Conservation (phyloP, 2,888 invertebrate species). For the Papilio gigon region DNA sequence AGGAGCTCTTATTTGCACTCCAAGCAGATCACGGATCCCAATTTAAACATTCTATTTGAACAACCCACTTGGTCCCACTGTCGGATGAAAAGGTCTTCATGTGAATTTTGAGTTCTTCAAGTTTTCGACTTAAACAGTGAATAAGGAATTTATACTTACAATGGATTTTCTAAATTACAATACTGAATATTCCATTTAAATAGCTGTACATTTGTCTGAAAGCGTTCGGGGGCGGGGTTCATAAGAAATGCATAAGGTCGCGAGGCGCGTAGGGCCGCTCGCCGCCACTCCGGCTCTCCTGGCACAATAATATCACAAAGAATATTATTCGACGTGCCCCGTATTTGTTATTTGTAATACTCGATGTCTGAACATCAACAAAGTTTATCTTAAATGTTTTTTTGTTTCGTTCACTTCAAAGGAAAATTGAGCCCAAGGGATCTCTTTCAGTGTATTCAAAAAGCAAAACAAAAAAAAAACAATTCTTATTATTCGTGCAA, state of each 20-base stretch:
- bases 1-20: constrained; percentile 41
- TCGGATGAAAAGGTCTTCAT: constrained; percentile 51
- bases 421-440: constrained; percentile 24
- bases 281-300: constrained; percentile 51
- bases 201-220: constrained; percentile 75
- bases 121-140: constrained; percentile 70
- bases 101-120: constrained; percentile 53
- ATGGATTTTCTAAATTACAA: constrained; percentile 70
- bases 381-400: constrained; percentile 36
- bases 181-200: constrained; percentile 77
- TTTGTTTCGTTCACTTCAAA: constrained; percentile 34
- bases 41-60: constrained; percentile 42
- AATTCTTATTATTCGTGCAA: constrained; percentile 21
- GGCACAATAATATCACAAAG: constrained; percentile 56
- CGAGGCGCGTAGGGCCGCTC: constrained; percentile 56
- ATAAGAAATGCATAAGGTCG: constrained; percentile 75
- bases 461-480: constrained; percentile 12
- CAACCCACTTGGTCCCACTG: constrained; percentile 50
- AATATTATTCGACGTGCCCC: constrained; percentile 43
- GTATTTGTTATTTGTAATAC: constrained; percentile 41
- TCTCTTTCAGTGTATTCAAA: constrained; percentile 1
- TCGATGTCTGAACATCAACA: constrained; percentile 40
- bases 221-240: constrained; percentile 65
- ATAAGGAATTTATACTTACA: constrained; percentile 68
- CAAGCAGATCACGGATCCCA: constrained; percentile 42